These are phyloP conservation scores for Puntigrus tetrazona DNA, from an alignment of 2,113 vertebrate species.

Conservation along the genomic window DNA sequence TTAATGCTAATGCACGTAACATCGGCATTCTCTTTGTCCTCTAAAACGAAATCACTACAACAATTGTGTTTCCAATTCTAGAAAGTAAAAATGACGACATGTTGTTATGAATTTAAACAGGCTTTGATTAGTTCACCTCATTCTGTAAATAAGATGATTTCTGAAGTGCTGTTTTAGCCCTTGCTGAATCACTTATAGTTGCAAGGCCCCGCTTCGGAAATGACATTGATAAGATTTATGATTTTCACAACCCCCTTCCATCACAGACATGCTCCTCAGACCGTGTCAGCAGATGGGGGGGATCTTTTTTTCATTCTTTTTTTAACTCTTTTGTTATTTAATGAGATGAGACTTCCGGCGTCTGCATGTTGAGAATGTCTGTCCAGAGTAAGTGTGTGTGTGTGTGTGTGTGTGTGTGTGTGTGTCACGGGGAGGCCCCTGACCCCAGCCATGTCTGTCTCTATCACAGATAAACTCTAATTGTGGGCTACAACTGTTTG, in stretches of 20 bases:
- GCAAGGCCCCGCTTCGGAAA: background rate
- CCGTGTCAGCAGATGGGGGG: constrained; percentile 57
- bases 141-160: background rate
- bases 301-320: background rate
- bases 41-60: background rate
- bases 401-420: constrained; percentile 66
- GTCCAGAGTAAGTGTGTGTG: constrained; percentile 65
- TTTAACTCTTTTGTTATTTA: constrained; percentile 62
- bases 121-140: background rate
- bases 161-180: background rate
- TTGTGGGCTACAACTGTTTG: constrained; percentile 83
- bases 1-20: background rate
- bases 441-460: constrained; percentile 81
- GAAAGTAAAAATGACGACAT: background rate
- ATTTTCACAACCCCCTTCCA: constrained; percentile 40
- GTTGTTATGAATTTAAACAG: background rate
- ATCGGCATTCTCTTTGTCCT: background rate
- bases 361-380: constrained; percentile 74
- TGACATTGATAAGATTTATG: constrained; percentile 21
- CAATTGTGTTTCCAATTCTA: background rate
- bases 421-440: constrained; percentile 70
- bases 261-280: constrained; percentile 49
- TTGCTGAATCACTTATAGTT: constrained; percentile 45
- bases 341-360: constrained; percentile 80
- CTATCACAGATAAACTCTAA: constrained; percentile 82